Conservation (phyloP, 2,113 vertebrate genomes). For the Circaetus gallicus region DNA sequence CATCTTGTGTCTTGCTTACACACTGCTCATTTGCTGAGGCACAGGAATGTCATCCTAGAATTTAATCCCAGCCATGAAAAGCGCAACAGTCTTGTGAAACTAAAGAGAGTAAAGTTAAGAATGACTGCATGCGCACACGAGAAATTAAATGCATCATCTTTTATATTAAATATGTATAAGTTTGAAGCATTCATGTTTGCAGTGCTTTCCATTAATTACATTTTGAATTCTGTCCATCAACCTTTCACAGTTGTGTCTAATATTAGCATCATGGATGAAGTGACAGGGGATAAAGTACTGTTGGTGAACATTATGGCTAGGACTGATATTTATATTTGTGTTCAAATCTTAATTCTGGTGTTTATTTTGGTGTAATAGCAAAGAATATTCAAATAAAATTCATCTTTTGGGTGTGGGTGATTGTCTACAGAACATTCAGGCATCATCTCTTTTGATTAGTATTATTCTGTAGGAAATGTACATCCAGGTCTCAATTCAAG, state of each 20-base stretch:
- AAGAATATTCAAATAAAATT: neutral
- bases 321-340: neutral
- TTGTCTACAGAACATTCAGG: neutral
- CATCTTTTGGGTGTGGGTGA: neutral
- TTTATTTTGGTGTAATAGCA: neutral
- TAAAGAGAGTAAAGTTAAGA: neutral
- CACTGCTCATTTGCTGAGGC: neutral
- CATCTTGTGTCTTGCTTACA: neutral
- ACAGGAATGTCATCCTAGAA: neutral
- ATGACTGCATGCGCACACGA: accelerated
- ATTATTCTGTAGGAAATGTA: neutral
- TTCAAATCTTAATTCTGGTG: neutral
- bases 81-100: neutral
- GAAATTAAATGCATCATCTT: neutral
- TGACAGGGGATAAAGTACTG: neutral
- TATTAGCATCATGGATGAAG: neutral
- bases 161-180: neutral
- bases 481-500: neutral
- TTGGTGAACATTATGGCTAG: neutral
- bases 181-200: neutral
- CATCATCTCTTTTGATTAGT: neutral
- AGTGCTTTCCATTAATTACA: neutral
- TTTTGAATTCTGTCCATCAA: neutral
- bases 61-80: neutral
- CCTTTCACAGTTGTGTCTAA: neutral